A percentile compares a stretch with the other conserved stretches of the same genome.
Evolutionary conservation across 1,140 invertebrate species (phyloP).

Genomic region (Gryon sp.): DNA sequence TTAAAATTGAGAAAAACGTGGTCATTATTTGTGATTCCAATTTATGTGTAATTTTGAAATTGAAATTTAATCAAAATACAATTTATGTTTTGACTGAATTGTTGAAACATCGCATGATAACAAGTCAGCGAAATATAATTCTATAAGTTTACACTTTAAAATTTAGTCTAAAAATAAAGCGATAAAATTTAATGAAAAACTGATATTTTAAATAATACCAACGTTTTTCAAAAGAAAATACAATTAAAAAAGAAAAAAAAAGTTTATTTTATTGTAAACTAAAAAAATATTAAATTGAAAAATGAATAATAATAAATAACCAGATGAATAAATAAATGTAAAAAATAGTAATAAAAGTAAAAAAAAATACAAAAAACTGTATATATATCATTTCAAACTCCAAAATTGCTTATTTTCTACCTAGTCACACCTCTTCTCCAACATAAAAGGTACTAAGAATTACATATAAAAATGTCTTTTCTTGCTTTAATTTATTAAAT

Average conservation of each 20-base stretch:
- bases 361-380: neutral
- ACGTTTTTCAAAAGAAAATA: neutral
- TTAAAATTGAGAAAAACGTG: neutral
- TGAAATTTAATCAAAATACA: constrained; percentile 1
- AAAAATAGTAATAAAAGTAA: constrained; percentile 4
- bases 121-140: neutral
- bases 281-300: neutral
- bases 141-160: neutral
- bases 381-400: constrained; percentile 37
- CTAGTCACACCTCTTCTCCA: constrained; percentile 42
- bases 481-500: too few relatives aligned
- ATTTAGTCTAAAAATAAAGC: too few relatives aligned
- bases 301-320: neutral
- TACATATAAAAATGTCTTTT: constrained; percentile 29
- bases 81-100: neutral
- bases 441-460: constrained; percentile 22
- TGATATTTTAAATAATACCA: too few relatives aligned
- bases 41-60: neutral
- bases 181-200: too few relatives aligned
- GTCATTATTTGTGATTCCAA: neutral
- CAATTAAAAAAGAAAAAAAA: neutral
- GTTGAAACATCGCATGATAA: neutral
- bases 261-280: neutral
- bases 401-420: constrained; percentile 41
- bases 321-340: neutral